Base-by-base conservation (phyloP, 2,888 invertebrate genomes). In the Clusia tigrina region DNA sequence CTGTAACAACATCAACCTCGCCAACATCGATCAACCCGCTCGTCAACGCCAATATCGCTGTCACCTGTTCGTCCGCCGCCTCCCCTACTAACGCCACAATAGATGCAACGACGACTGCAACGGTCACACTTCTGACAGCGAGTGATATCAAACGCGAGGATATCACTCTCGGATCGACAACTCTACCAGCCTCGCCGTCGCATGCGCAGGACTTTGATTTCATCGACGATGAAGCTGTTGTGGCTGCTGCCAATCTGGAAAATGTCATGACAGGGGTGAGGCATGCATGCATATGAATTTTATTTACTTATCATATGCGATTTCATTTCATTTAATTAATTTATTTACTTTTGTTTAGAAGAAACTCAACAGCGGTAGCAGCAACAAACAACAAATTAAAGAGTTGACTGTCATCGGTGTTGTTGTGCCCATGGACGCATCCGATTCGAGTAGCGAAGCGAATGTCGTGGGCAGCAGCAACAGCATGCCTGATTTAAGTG, bases 371-470 rank as follows among this genome's bases (percentile, higher is more conserved):
- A 72, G 76, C 3, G 79, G 74, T 53, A 58, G 23, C 59, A 37
- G 38, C 48, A 18, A 20, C 54, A 37, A 56, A 48, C 67, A 20
- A 12, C 32, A 32, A 12, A 75, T 78, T 25, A 69, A 72, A 48
- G 72, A 72, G 55, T 71, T 83, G 60, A 76, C 80, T 60, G 77
- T 81, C 5, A 77, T 83, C 54, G 78, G 81, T 61, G 82, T 83
- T 2, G 77, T 78, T 48, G 73, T 83, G 60, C 83, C 83, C 58
- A 77, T 83, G 72, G 83, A 83, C 69, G 77, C 78, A 26, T 77
- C 78, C n/a, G 82, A 83, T 61, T 82, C 82, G 10, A 81, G 77
- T 62, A 78, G 77, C 70, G 81, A 78, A 22, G 70, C 67, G 22
- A 66, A 63, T 22, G 32, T 26, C 56, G 66, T 5, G 20, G 48